Evolutionary conservation across 2,797 vertebrate species (phyloP).

Genomic region (Merluccius polli): DNA sequence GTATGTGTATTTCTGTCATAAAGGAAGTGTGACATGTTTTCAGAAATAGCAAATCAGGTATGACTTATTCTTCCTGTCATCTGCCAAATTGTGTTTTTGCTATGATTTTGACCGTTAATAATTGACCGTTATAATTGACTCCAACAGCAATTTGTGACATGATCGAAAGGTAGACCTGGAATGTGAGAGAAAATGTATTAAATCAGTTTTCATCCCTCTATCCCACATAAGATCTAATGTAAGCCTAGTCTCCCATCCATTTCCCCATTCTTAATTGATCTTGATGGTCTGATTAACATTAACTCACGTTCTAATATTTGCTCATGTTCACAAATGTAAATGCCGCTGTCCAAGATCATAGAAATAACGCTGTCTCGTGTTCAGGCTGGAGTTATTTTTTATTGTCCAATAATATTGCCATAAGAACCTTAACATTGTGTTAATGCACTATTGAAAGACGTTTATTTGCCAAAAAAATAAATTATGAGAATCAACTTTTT

Average conservation of each 20-base stretch:
- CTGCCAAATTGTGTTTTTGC: background rate
- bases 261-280: no score
- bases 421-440: slow-evolving; percentile 62
- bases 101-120: background rate
- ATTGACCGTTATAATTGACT: background rate
- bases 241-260: no score
- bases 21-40: background rate
- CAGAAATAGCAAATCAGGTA: background rate
- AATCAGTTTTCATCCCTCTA: no score
- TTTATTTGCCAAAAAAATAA: slow-evolving; percentile 61
- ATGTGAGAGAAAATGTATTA: no score
- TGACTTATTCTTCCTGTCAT: background rate
- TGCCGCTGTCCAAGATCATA: background rate
- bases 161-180: background rate
- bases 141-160: background rate
- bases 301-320: background rate
- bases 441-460: slow-evolving; percentile 60
- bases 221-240: no score
- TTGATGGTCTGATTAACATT: no score
- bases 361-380: background rate
- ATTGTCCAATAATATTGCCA: background rate
- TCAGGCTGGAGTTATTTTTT: background rate
- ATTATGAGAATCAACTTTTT: slow-evolving; percentile 28
- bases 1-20: background rate
- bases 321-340: slow-evolving; percentile 4